Conservation (phyloP, 2,797 vertebrate species). For the Apodemus agrarius region DNA sequence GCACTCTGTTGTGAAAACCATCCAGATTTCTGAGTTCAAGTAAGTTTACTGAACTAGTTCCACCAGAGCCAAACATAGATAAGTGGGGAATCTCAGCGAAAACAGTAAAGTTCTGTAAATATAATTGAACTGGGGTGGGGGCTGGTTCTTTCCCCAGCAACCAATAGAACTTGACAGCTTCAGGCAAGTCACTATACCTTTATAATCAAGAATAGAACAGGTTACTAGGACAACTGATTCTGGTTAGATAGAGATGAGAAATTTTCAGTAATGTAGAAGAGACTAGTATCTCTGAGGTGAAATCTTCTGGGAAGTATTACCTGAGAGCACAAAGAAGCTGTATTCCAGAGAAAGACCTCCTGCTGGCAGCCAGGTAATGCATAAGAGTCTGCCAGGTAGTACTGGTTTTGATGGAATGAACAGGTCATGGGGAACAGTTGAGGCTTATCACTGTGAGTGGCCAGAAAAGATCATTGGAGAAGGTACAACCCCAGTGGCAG, state of each 20-base stretch:
- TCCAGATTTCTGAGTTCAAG: background rate
- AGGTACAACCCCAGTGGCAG: background rate
- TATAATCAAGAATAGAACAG: background rate
- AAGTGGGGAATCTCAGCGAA: background rate
- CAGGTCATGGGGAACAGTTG: background rate
- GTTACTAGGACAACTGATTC: background rate
- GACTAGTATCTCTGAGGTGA: background rate
- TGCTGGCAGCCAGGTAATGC: background rate
- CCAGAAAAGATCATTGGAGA: background rate
- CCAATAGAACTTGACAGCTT: background rate
- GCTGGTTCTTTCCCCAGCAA: background rate
- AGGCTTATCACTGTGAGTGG: background rate
- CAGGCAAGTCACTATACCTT: background rate
- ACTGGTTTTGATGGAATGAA: background rate
- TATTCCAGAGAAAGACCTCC: background rate
- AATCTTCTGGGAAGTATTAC: background rate
- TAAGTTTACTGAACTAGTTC: background rate
- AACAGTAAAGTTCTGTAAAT: background rate
- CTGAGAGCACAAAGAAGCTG: background rate
- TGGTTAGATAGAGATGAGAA: background rate
- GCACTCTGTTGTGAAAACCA: background rate
- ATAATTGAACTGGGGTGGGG: background rate
- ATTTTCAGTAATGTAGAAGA: background rate
- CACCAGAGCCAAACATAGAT: background rate
- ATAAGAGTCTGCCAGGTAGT: background rate